Evolutionary conservation across 2,113 vertebrate species (phyloP).

Genomic region (Neolamprologus longior): DNA sequence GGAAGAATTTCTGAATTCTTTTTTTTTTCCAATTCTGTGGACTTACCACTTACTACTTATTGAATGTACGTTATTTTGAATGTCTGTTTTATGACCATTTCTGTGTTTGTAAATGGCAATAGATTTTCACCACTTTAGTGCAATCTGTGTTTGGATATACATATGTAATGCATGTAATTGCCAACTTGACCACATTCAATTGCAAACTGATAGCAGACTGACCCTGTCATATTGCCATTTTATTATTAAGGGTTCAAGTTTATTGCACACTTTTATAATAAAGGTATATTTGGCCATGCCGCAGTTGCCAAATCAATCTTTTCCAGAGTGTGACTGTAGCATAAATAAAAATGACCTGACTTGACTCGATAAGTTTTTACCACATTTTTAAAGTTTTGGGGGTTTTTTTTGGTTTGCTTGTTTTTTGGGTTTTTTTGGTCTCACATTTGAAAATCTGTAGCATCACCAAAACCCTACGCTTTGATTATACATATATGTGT

Average conservation of each 20-base stretch:
- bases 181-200: background rate
- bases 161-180: background rate
- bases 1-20: background rate
- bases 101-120: background rate
- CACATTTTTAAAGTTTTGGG: background rate
- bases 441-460: background rate
- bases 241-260: background rate
- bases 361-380: background rate
- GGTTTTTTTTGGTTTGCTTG: rapidly evolving
- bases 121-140: background rate
- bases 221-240: background rate
- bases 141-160: background rate
- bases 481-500: background rate
- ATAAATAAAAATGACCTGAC: background rate
- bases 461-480: background rate
- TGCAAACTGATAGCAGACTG: background rate
- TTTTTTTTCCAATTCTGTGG: background rate
- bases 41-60: background rate
- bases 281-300: background rate
- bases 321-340: background rate
- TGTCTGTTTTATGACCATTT: background rate
- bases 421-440: background rate
- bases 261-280: background rate
- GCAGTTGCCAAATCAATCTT: background rate
- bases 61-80: background rate